phyloP scores from a whole-genome alignment of 2,888 invertebrate species.

The Nezara viridula region DNA sequence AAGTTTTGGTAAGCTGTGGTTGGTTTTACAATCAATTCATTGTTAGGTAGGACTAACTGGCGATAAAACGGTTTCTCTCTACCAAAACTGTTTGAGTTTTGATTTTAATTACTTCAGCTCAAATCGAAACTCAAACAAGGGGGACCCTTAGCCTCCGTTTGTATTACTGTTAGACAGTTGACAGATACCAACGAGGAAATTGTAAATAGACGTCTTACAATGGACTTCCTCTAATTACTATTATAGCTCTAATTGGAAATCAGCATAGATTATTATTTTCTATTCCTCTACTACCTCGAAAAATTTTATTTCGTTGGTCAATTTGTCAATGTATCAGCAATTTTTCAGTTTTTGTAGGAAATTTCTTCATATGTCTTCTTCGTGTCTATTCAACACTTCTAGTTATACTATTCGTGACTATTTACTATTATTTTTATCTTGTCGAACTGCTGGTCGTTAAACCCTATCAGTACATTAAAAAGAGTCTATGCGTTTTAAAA shows the following conservation, averaged over 20 bases:
- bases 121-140: constrained; percentile 29
- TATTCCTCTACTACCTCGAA: too few species aligned
- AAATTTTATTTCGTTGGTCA: too few species aligned
- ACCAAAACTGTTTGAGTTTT: not conserved
- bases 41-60: not conserved
- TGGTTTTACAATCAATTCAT: not conserved
- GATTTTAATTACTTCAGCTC: not conserved
- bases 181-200: not conserved
- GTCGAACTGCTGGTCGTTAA: too few species aligned
- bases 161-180: not conserved
- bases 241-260: not conserved
- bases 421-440: too few species aligned
- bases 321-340: too few species aligned
- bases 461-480: too few species aligned
- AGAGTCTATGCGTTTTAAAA: too few species aligned
- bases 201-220: not conserved
- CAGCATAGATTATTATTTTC: not conserved
- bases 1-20: too few species aligned
- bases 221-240: not conserved
- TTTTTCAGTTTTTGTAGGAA: too few species aligned
- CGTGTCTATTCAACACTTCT: too few species aligned
- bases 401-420: too few species aligned
- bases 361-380: too few species aligned
- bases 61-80: not conserved
- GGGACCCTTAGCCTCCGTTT: not conserved